Conservation (phyloP, 2,888 invertebrate species). For the Nebria salina region DNA sequence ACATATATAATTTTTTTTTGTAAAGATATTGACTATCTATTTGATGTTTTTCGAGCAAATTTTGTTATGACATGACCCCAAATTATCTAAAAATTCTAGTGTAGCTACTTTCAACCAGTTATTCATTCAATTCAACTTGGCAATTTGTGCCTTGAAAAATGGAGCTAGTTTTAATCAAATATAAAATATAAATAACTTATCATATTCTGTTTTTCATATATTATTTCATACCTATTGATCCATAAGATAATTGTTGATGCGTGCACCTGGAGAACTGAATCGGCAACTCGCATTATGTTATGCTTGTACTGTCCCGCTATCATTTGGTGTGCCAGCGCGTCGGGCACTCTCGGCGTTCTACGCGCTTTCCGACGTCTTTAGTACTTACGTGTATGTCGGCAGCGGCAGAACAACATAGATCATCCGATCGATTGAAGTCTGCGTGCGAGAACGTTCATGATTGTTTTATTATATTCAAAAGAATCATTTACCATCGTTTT, state of each 20-base stretch:
- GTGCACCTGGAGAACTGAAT: no score
- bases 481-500: no score
- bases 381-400: no score
- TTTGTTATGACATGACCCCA: neutral
- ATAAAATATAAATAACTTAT: constrained; percentile 27
- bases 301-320: no score
- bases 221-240: neutral
- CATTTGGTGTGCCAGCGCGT: no score
- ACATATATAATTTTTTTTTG: neutral
- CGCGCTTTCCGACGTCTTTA: no score
- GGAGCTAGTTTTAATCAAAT: constrained; percentile 29
- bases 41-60: neutral
- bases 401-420: no score
- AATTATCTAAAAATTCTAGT: neutral
- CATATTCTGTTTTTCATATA: constrained; percentile 14
- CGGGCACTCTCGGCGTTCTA: no score
- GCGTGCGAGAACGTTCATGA: no score
- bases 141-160: constrained; percentile 38
- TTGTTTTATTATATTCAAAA: no score
- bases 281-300: no score
- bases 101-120: neutral
- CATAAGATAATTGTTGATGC: neutral
- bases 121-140: constrained; percentile 19
- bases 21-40: neutral
- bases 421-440: no score